Base-by-base conservation (phyloP, 2,113 vertebrate genomes). In the Dinomys branickii region DNA sequence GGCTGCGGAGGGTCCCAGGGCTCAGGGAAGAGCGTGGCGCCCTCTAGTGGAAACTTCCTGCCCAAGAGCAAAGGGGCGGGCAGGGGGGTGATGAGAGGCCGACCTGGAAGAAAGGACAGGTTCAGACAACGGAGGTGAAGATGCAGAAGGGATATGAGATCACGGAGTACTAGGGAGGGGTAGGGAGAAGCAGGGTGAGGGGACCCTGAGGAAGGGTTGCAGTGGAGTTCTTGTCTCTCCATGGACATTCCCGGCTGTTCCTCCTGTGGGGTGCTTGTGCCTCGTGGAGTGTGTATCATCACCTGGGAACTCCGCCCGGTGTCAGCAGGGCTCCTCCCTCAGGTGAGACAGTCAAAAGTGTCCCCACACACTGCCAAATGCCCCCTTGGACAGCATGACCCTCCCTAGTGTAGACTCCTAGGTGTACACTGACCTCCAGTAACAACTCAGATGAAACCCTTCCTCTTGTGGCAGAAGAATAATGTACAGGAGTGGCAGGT, bases 1-100 rank as follows among this genome's bases (percentile, higher is more conserved):
- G 41, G 38, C 17, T 11, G 0, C 61, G 5, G 0, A 19, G 0
- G 24, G 26, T 63, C 44, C 5, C 10, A 0, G 11, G 2, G 52
- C 38, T n/a, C 52, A 13, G 41, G 5, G 38, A 73, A 26, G 38
- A 17, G 20, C 0, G 2, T 30, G 22, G 22, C 2, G 14, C 54
- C 80, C 52, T 61, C 71, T 44, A 26, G 47, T 54, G 47, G n/a
- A 13, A 50, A 0, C 28, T 20, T 75, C 33, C 44, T 67, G 83
- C 35, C 28, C 41, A 16, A 5, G n/a, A 0, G 12, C 28, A 80
- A 17, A 84, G 19, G 2, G 11, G 12, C 58, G 4, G 26, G 26
- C 41, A 26, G 12, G 13, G 22, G 38, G n/a, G 47, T 50, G 71
- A 30, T 3, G 7, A 6, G 33, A 44, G 56, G 16, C 52, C 16